Percentiles rank a stretch among this genome's conserved stretches.
Conservation (phyloP, 2,888 invertebrate species). For the Fragum fragum region DNA sequence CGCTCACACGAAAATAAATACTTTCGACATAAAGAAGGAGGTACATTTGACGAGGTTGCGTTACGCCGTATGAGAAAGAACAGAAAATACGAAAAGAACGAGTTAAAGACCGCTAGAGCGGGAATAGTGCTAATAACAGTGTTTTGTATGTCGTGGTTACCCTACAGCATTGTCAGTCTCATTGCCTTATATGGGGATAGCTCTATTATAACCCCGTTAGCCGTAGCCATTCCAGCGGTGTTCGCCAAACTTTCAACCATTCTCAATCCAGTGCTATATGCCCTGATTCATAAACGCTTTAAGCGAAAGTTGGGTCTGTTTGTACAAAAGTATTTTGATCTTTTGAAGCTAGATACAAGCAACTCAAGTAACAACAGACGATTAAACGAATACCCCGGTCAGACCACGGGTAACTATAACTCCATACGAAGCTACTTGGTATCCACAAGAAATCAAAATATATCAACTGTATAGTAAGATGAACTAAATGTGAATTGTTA, state of each 20-base stretch:
- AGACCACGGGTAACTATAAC: background rate
- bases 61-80: conserved; percentile 36
- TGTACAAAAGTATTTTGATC: background rate
- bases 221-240: conserved; percentile 35
- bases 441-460: conserved; percentile 1
- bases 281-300: conserved; percentile 34
- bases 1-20: conserved; percentile 42
- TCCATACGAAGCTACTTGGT: background rate
- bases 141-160: conserved; percentile 47
- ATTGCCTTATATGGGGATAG: conserved; percentile 40
- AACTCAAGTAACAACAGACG: conserved; percentile 2
- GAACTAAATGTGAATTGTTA: too few species aligned
- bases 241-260: conserved; percentile 50
- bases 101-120: conserved; percentile 37
- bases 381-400: background rate
- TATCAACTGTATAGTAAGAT: background rate
- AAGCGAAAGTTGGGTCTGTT: conserved; percentile 12
- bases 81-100: conserved; percentile 34
- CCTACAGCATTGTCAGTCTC: conserved; percentile 36
- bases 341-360: background rate
- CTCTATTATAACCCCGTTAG: conserved; percentile 24
- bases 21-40: conserved; percentile 18
- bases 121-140: conserved; percentile 21
- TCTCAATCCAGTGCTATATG: conserved; percentile 48
- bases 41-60: conserved; percentile 8